A percentile compares a stretch with the other conserved stretches of the same genome.
Evolutionary conservation across 2,797 vertebrate species (phyloP).

Genomic region (Anolis apletophallus): DNA sequence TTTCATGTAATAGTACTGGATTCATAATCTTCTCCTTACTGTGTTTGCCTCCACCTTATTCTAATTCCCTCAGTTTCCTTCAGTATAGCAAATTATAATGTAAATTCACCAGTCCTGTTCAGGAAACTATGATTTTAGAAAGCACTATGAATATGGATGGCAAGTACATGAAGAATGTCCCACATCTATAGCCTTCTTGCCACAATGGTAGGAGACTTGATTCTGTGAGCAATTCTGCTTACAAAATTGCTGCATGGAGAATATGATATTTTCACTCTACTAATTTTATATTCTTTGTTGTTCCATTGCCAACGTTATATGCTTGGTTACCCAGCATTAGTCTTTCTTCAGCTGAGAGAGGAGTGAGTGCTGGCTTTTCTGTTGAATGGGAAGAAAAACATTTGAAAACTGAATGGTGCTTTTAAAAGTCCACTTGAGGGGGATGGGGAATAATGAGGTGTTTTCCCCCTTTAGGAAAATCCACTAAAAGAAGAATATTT

Average conservation of each 20-base stretch:
- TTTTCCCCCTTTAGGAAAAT: slow-evolving; percentile 7
- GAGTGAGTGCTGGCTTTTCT: not conserved
- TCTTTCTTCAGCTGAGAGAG: not conserved
- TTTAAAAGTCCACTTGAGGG: fast-evolving
- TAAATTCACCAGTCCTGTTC: not conserved
- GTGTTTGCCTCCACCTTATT: not conserved
- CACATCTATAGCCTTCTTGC: not conserved
- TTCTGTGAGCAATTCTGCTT: not conserved
- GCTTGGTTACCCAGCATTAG: too few species aligned
- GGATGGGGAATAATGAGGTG: not conserved
- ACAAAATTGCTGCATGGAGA: not conserved
- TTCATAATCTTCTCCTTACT: not conserved
- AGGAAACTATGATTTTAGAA: not conserved
- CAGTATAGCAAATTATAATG: not conserved
- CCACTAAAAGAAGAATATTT: not conserved
- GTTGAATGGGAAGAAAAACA: not conserved
- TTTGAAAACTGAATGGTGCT: not conserved
- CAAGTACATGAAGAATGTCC: not conserved
- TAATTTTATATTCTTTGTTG: not conserved
- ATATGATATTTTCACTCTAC: not conserved
- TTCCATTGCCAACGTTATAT: not conserved
- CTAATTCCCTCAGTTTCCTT: not conserved
- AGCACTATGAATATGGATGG: not conserved
- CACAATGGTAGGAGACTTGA: not conserved
- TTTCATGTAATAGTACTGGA: not conserved